phyloP scores from a whole-genome alignment of 2,113 vertebrate species.

The Cavia porcellus region DNA sequence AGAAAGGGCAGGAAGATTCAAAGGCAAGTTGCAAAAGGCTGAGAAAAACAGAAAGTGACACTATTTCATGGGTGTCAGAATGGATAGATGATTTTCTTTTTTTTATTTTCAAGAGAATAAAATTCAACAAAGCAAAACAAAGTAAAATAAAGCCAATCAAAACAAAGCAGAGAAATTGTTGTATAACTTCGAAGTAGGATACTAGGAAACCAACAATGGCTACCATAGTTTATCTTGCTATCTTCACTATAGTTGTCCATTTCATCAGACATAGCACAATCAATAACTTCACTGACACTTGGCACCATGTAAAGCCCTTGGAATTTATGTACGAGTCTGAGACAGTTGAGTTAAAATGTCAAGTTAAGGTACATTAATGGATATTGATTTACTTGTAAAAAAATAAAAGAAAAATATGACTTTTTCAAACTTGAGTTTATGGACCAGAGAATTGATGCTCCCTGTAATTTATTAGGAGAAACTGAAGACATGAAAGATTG shows the following conservation, averaged over 20 bases:
- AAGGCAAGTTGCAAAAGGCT: background rate
- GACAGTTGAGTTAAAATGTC: background rate
- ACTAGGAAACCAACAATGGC: no score
- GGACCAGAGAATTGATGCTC: background rate
- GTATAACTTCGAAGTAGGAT: no score
- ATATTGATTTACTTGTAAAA: constrained; percentile 36
- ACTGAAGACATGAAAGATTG: background rate
- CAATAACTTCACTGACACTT: background rate
- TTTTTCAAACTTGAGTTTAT: background rate
- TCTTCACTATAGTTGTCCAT: no score
- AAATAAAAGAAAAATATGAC: background rate
- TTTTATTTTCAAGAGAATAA: no score
- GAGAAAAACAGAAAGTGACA: background rate
- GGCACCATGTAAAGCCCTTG: background rate
- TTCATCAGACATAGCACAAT: no score
- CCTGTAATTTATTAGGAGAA: background rate
- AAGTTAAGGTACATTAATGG: background rate
- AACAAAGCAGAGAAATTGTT: no score
- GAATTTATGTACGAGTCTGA: background rate
- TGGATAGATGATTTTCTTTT: background rate
- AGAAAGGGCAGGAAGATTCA: background rate
- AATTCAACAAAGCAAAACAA: no score
- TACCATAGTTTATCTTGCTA: no score
- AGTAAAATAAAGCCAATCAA: no score
- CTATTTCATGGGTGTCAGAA: background rate